phyloP scores from a whole-genome alignment of 2,113 vertebrate species.

The Hyperopisus bebe region DNA sequence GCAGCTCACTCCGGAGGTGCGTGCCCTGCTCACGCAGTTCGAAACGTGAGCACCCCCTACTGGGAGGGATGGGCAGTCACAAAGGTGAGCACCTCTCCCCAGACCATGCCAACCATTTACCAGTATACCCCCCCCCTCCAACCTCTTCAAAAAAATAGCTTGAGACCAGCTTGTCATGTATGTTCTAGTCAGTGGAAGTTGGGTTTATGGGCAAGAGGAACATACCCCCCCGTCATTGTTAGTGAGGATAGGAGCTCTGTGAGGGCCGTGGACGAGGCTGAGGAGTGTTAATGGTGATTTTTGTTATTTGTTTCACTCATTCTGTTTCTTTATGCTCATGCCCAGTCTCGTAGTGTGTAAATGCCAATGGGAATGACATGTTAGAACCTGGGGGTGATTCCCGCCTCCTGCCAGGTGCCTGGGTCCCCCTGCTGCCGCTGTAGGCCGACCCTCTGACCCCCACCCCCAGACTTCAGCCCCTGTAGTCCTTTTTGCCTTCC shows the following conservation, averaged over 20 bases:
- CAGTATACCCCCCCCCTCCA: not conserved
- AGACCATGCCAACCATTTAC: not conserved
- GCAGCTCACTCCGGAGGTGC: constrained; percentile 94
- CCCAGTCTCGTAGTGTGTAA: not conserved
- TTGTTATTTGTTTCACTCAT: not conserved
- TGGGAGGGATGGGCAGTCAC: constrained; percentile 66
- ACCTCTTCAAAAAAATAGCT: constrained; percentile 13
- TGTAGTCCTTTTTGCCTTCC: not conserved
- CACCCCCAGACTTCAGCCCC: not conserved
- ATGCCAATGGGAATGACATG: not conserved
- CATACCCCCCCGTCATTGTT: not conserved
- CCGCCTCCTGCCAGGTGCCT: not conserved
- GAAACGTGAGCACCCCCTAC: constrained; percentile 73
- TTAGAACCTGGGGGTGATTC: not conserved
- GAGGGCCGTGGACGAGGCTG: not conserved
- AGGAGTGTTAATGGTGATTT: not conserved
- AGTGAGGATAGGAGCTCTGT: not conserved
- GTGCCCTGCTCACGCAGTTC: constrained; percentile 92
- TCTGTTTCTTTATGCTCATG: not conserved
- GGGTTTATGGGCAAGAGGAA: not conserved
- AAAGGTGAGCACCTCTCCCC: constrained; percentile 26
- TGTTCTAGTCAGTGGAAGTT: not conserved
- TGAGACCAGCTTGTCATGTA: not conserved
- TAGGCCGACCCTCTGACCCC: not conserved
- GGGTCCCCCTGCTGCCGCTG: not conserved